Evolutionary conservation across 2,113 vertebrate species (phyloP), one percentile per base, ranked within the genome.

Genomic region (Bubo scandiacus): DNA sequence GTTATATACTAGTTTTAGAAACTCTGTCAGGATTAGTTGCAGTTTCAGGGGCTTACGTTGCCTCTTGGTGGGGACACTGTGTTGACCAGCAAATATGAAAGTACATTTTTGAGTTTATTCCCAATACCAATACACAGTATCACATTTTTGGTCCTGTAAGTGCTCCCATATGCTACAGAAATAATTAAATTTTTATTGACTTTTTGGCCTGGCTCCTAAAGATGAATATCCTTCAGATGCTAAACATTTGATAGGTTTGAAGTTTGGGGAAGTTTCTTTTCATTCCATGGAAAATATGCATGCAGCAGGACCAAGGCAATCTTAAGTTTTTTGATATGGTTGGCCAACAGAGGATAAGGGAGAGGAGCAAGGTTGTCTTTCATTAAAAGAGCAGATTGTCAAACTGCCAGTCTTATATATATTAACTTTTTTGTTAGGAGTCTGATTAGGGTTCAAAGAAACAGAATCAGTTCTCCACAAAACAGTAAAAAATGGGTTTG

Each of bases 181-280:
- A 98, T 97, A 97, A 98, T 98, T 98, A 97, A 91, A 96, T 93
- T 97, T 98, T 97, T 98, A 98, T 97, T 98, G 95, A 97, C 83
- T 98, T 98, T 97, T 98, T 98, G 97, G 97, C 97, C 61, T 94
- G 54, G 12, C 77, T 98, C 95, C 96, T 97, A 97, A 98, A 98
- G 97, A 98, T 96, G 96, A 97, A 97, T 98, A 97, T 97, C 94
- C 94, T 97, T 98, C 98, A 98, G 96, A 96, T 98, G 97, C 95
- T 97, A 98, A 98, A 97, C 90, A 98, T 98, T 96, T 94, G 96
- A 98, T 98, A 98, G 75, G 92, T 96, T 97, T 98, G 96, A 98
- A 97, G 93, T 98, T 73, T 97, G 66, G 40, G 29, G 68, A 96
- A 95, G 42, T 51, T 95, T 97, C 86, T 92, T 96, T 96, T 96